Conservation (phyloP, 2,113 vertebrate genomes). For the Paramisgurnus dabryanus region DNA sequence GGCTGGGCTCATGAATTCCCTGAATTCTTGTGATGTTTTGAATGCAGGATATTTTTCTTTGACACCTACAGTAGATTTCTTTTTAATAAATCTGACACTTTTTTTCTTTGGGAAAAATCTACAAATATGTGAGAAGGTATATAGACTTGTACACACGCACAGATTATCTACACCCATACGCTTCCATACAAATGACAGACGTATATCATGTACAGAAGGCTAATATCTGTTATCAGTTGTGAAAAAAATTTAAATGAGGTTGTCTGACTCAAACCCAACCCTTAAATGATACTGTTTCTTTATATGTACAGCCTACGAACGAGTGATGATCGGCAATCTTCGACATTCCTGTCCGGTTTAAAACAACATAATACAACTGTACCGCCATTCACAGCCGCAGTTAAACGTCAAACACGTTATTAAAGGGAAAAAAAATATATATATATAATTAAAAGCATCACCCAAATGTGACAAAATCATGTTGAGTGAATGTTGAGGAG, state of each 20-base stretch:
- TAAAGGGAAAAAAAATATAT: constrained; percentile 67
- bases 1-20: constrained; percentile 52
- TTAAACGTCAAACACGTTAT: constrained; percentile 87
- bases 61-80: constrained; percentile 50
- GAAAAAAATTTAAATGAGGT: constrained; percentile 53
- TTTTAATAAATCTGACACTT: constrained; percentile 17
- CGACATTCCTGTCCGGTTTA: constrained; percentile 74
- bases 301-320: constrained; percentile 62
- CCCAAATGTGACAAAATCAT: constrained; percentile 83
- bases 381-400: constrained; percentile 96
- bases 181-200: constrained; percentile 63
- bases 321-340: constrained; percentile 62
- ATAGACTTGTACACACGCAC: constrained; percentile 59
- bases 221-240: constrained; percentile 55
- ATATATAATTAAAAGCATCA: constrained; percentile 75
- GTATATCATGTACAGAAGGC: constrained; percentile 58
- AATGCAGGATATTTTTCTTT: constrained; percentile 44
- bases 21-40: constrained; percentile 53
- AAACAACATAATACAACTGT: constrained; percentile 89
- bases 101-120: constrained; percentile 29
- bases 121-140: constrained; percentile 37
- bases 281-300: constrained; percentile 54
- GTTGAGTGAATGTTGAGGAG: constrained; percentile 82
- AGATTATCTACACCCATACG: constrained; percentile 55
- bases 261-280: constrained; percentile 62